Evolutionary conservation across 2,797 vertebrate species (phyloP), one percentile per base, ranked within the genome.

Genomic region (Alectoris magna): DNA sequence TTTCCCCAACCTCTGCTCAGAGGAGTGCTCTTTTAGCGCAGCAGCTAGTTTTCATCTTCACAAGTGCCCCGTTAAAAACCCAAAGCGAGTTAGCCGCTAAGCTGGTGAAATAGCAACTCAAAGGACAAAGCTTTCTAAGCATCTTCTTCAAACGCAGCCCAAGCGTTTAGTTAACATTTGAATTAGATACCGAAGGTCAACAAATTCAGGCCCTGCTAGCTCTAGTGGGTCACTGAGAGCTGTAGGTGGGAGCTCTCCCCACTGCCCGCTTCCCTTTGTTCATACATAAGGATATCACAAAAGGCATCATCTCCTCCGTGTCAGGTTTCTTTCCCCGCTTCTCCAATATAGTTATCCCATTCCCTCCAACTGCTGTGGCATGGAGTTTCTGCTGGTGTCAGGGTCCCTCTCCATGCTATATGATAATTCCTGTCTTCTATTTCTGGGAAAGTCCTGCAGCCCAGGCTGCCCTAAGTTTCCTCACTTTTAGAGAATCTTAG

Each of bases 111-210:
- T 13, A 59, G 63, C 76, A 83, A 49, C 14, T 29, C 17, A 10
- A 46, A 71, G 53, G 26, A 62, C 63, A 76, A 62, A 73, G 26
- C 27, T 64, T 36, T 51, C 56, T 36, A 31, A 68, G 48, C 15
- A 59, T 41, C 53, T 39, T 79, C 29, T 58, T 89, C 1, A 0
- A 5, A 11, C 1, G 2, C 21, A 79, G 29, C 31, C 27, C 6
- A 43, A 91, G 55, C 14, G 14, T 93, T 93, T 77, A 75, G 84
- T 81, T 92, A 91, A 68, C 80, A 74, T 59, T 79, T 78, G 51
- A 93, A 87, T 92, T 73, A 67, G 60, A 49, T 5, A 11, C 41
- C 24, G 88, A 63, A 88, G 85, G 84, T 79, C 82, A 95, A 78
- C 72, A 75, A 71, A 84, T 49, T 55, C 84, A 64, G 63, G 75